A percentile compares a stretch with the other conserved stretches of the same genome.
Evolutionary conservation across 2,113 vertebrate species (phyloP).

Genomic region (Acanthisitta chloris): DNA sequence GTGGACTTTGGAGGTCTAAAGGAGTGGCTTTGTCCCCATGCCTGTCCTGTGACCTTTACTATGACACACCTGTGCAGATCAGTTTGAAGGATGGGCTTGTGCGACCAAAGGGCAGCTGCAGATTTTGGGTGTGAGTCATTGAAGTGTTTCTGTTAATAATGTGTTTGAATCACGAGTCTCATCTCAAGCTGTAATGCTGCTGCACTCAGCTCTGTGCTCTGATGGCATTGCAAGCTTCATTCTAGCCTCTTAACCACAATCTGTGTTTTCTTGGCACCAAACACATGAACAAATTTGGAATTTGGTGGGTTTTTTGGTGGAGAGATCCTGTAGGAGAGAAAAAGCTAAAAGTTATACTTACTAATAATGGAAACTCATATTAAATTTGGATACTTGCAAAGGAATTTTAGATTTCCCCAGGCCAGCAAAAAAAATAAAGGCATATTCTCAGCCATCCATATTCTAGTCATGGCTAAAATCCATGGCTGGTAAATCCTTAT

Average conservation of each 20-base stretch:
- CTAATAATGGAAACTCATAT: not conserved
- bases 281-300: not conserved
- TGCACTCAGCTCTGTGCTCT: not conserved
- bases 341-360: not conserved
- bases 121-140: not conserved
- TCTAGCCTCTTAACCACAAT: not conserved
- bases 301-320: not conserved
- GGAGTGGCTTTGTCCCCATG: not conserved
- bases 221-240: not conserved
- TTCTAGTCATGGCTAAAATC: not conserved
- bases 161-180: not conserved
- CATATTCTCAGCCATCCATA: not conserved
- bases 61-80: not conserved
- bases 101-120: not conserved
- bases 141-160: not conserved
- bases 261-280: not conserved
- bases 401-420: not conserved
- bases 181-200: not conserved
- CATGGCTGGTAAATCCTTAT: not conserved
- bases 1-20: not conserved
- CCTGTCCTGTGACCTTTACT: not conserved
- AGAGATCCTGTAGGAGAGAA: not conserved
- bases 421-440: not conserved
- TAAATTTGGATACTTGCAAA: not conserved
- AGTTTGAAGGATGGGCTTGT: not conserved